Base-by-base conservation (phyloP, 1,140 invertebrate genomes). In the Acromyrmex heyeri region DNA sequence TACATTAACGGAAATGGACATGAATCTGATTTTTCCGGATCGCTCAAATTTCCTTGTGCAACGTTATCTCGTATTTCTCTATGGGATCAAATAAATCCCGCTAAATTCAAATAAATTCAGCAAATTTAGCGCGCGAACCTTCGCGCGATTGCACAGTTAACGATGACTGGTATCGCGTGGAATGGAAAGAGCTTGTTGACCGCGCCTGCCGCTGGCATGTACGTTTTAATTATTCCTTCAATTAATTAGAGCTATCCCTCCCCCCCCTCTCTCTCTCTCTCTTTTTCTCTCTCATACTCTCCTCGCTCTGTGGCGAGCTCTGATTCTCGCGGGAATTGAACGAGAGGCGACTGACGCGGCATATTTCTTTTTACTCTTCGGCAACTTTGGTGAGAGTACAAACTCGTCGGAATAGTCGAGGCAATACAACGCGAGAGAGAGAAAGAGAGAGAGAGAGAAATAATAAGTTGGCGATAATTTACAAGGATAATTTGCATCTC, bases 201-300 rank as follows among this genome's bases (percentile, higher is more conserved):
- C 55, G 61, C n/a, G 59, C 70, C 27, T 64, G 88, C 24, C 67
- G 55, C 55, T 61, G 38, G 75, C 65, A 55, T 72, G 75, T 86
- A 53, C 57, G 50, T 76, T 88, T 91, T 85, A 91, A 91, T 91
- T 91, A 91, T 91, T 89, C 85, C 61, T 67, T 62, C 76, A 86
- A 91, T 91, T 91, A 91, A 91, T 91, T 91, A 87, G 59, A 86
- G 27, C 34, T 16, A n/a, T n/a, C 12, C 18, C 50, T 21, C 14
- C 38, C 67, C 48, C 18, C 44, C 62, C 38, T 55, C 16, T 48
- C 8, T 30, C 16, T 24, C 8, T 27, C 78, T 57, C 21, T 67
- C 62, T 55, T 3, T 10, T 6, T 44, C 16, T 0, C 18, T 53
- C 14, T 30, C n/a, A 18, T 21, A 2, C 24, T 50, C 7, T 44